Percentiles rank a stretch among this genome's conserved stretches.
Conservation (phyloP, 2,888 invertebrate species). For the Nymphalis urticae region DNA sequence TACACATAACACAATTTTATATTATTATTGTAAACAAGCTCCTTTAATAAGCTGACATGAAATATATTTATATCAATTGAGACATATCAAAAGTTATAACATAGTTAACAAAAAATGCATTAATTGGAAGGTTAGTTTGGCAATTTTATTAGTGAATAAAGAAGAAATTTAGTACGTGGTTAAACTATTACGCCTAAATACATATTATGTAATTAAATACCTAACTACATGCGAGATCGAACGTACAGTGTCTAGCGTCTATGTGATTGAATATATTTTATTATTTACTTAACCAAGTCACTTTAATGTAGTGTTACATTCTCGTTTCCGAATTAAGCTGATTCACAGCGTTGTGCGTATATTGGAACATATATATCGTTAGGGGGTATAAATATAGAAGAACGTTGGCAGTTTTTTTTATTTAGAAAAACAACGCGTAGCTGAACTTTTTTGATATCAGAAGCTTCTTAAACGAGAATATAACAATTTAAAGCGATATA, state of each 20-base stretch:
- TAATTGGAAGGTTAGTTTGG: constrained; percentile 72
- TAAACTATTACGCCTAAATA: constrained; percentile 35
- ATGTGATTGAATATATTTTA: constrained; percentile 4
- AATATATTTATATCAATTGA: constrained; percentile 31
- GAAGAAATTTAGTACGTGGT: constrained; percentile 53
- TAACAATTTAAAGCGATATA: background rate
- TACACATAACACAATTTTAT: background rate
- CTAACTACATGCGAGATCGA: constrained; percentile 68
- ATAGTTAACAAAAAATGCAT: constrained; percentile 62
- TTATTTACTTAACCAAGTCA: constrained; percentile 3
- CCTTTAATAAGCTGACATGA: constrained; percentile 1
- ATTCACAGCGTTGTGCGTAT: background rate
- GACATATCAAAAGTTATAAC: constrained; percentile 51
- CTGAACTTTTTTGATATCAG: no score
- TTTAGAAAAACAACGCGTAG: no score
- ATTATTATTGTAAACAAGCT: no score
- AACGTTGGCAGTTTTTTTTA: no score
- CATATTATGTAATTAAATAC: constrained; percentile 57
- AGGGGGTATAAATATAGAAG: no score
- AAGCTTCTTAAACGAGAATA: no score
- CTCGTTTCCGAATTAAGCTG: background rate
- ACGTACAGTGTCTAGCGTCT: constrained; percentile 51
- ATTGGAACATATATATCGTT: background rate
- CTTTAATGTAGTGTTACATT: background rate
- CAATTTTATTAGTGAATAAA: constrained; percentile 61